Base-by-base conservation (phyloP, 1,140 invertebrate species). In the Globodera ellingtonae region DNA sequence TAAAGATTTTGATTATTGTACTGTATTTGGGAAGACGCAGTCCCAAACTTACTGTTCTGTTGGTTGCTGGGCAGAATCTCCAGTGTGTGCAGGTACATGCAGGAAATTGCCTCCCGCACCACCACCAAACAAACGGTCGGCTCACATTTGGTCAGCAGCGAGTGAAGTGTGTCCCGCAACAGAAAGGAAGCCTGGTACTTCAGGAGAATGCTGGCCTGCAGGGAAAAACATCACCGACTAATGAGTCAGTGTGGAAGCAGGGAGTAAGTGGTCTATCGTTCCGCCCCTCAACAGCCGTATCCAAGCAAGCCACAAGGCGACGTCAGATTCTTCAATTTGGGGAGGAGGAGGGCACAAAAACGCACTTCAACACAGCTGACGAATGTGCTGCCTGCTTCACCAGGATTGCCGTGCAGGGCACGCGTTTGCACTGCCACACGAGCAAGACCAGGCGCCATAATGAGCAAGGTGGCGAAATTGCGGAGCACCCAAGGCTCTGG, bases 321-420 rank as follows among this genome's bases (percentile, higher is more conserved):
- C 46, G 44, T 48, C 44, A 5, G 6, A 72, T 5, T 72, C 46
- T 73, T 44, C 8, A 47, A 4, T 35, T 24, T 21, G 21, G 24
- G 24, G 59, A 44, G 46, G 56, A 56, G 24, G 56, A 56, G 65
- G 18, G 4, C 13, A 7, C 13, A 21, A 44, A 66, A 46, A 15
- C 18, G n/a, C 35, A 81, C 79, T 79, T 81, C 78, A 79, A 81
- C 59, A 70, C 79, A 81, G n/a, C 75, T 70, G 72, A 81, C 67
- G 8, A 81, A 62, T n/a, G 77, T 81, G 66, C 70, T 56, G 21
- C 79, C 79, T 6, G 79, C 79, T 47, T 81, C 79, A 6, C n/a
- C 35, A 21, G 66, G 46, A 44, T 56, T 75, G 3, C 77, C 79
- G 24, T 81, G 69, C 48, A 69, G 46, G 5, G 77, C 79, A 10